Evolutionary conservation across 1,140 invertebrate genomes (phyloP).

Genomic region (Zaprionus inermis): DNA sequence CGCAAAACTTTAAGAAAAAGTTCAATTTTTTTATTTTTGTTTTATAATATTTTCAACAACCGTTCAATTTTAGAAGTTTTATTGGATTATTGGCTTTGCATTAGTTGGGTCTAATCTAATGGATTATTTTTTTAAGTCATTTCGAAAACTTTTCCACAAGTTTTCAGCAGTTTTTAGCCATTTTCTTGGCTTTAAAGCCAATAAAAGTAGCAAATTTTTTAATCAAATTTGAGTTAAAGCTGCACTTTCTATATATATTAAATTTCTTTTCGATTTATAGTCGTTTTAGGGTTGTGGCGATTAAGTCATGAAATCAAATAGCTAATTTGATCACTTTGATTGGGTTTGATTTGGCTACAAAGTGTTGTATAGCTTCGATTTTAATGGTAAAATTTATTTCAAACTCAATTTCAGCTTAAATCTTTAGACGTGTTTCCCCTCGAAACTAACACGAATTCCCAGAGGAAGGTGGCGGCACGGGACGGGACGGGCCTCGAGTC

Average conservation of each 20-base stretch:
- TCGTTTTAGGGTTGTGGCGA: background rate
- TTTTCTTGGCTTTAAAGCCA: background rate
- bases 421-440: background rate
- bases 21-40: background rate
- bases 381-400: too few species aligned
- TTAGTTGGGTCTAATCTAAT: background rate
- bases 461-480: too few species aligned
- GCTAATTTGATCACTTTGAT: slow-evolving; percentile 15
- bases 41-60: too few species aligned
- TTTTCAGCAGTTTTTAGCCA: background rate
- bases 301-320: slow-evolving; percentile 26
- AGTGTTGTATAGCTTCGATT: background rate
- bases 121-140: background rate
- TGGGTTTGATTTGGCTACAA: background rate
- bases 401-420: background rate
- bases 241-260: background rate
- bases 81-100: slow-evolving; percentile 4
- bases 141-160: background rate
- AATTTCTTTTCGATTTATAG: slow-evolving; percentile 3
- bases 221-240: slow-evolving; percentile 3
- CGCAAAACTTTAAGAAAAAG: background rate
- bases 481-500: background rate
- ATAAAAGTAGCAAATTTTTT: background rate
- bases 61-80: background rate
- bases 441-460: background rate